phyloP scores from a whole-genome alignment of 37 sponge, comb jelly and placozoan genomes.

The Tethya wilhelma region DNA sequence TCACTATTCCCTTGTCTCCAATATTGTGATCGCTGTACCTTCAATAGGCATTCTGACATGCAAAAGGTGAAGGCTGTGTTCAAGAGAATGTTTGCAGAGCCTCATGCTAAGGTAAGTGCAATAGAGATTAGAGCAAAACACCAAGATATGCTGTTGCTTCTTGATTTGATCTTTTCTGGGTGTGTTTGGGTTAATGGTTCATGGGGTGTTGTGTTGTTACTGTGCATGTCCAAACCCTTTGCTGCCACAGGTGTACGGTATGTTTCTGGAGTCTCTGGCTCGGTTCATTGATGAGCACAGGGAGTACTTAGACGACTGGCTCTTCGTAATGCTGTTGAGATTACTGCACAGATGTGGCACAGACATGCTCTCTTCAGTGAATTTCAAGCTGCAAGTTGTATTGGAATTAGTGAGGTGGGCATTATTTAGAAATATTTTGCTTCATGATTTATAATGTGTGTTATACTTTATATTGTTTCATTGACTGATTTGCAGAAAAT shows the following conservation, averaged over 20 bases:
- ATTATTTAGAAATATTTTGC: neutral
- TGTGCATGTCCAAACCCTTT: too few relatives aligned
- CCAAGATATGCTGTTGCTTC: neutral
- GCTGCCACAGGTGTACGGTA: conserved; percentile 58
- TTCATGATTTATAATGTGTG: neutral
- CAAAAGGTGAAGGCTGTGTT: conserved; percentile 65
- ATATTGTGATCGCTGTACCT: neutral
- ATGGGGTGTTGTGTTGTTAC: too few relatives aligned
- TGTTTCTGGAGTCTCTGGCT: conserved; percentile 75
- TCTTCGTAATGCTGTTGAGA: conserved; percentile 68
- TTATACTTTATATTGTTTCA: neutral
- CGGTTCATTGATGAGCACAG: conserved; percentile 58
- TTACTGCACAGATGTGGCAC: conserved; percentile 73
- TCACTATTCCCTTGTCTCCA: neutral
- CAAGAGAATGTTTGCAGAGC: conserved; percentile 73
- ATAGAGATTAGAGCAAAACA: neutral
- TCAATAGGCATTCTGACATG: conserved; percentile 60
- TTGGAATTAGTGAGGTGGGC: conserved; percentile 70
- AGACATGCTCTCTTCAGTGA: conserved; percentile 73
- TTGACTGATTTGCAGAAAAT: conserved; percentile 32
- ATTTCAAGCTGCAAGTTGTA: conserved; percentile 59
- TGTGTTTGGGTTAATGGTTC: too few relatives aligned
- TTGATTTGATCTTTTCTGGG: too few relatives aligned
- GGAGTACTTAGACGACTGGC: conserved; percentile 78
- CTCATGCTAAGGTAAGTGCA: conserved; percentile 67